phyloP scores from a whole-genome alignment of 2,888 invertebrate genomes.

The Polyploca ridens region DNA sequence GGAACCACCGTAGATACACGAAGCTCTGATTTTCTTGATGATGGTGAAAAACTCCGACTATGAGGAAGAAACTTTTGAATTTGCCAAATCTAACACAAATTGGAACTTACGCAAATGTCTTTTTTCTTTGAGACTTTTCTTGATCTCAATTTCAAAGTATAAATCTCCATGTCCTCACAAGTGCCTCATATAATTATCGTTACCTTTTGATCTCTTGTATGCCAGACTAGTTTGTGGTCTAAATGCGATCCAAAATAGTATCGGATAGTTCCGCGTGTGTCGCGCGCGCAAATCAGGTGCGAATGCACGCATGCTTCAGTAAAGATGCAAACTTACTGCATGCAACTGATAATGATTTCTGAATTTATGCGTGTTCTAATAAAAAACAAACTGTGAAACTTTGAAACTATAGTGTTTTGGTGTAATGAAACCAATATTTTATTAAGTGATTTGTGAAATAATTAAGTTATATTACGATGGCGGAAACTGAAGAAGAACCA shows the following conservation, averaged over 20 bases:
- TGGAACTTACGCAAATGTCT: no score
- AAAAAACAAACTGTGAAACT: constrained; percentile 4
- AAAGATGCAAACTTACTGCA: constrained; percentile 39
- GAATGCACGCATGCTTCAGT: constrained; percentile 57
- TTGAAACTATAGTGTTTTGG: neutral
- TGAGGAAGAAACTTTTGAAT: no score
- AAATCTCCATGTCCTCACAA: constrained; percentile 27
- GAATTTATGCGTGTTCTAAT: constrained; percentile 21
- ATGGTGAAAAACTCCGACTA: no score
- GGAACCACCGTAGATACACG: no score
- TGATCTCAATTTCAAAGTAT: neutral
- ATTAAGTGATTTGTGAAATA: constrained; percentile 20
- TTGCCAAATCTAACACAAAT: neutral
- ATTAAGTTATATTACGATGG: constrained; percentile 26
- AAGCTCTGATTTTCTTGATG: no score
- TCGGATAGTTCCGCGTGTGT: constrained; percentile 74
- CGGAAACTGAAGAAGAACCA: constrained; percentile 15
- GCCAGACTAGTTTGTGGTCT: constrained; percentile 73
- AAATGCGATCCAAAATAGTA: constrained; percentile 77
- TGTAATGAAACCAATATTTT: neutral
- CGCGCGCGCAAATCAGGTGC: constrained; percentile 72
- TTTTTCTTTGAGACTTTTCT: neutral
- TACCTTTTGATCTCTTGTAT: constrained; percentile 78
- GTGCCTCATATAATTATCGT: constrained; percentile 48
- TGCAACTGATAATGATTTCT: constrained; percentile 14